Evolutionary conservation across 1,140 invertebrate genomes (phyloP).

Genomic region (Sminthurinus signatus): DNA sequence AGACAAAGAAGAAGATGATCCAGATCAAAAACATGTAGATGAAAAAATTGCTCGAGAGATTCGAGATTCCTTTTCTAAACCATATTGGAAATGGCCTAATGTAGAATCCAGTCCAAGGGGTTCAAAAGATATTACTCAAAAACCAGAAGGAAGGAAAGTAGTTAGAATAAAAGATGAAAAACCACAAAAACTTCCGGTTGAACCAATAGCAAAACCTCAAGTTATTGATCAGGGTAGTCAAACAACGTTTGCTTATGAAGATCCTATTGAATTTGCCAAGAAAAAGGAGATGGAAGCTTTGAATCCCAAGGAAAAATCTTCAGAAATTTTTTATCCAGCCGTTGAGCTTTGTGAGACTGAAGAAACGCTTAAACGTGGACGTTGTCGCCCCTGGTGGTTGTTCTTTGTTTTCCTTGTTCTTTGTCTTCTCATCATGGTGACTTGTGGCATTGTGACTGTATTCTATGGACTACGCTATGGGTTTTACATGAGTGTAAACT

Average conservation of each 20-base stretch:
- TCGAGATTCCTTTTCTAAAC: not conserved
- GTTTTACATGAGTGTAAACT: not conserved
- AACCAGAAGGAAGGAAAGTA: not conserved
- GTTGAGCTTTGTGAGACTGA: constrained; percentile 1
- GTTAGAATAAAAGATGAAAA: not conserved
- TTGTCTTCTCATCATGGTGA: not conserved
- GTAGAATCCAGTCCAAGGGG: not conserved
- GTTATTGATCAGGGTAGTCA: too few relatives aligned
- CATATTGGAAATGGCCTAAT: not conserved
- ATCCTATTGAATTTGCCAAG: too few relatives aligned
- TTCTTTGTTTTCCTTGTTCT: not conserved
- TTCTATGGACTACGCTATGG: constrained; percentile 1
- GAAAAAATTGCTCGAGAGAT: constrained; percentile 11
- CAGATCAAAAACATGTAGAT: not conserved
- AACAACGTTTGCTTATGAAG: not conserved
- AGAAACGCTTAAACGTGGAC: too few relatives aligned
- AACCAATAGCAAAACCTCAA: too few relatives aligned
- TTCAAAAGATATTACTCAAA: too few relatives aligned
- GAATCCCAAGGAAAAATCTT: too few relatives aligned
- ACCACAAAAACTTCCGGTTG: too few relatives aligned
- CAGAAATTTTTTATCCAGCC: too few relatives aligned
- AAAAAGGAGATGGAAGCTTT: too few relatives aligned
- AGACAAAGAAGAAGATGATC: too few relatives aligned
- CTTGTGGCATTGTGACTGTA: not conserved
- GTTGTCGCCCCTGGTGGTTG: not conserved